Evolutionary conservation across 2,113 vertebrate species (phyloP).

Genomic region (Progne subis): DNA sequence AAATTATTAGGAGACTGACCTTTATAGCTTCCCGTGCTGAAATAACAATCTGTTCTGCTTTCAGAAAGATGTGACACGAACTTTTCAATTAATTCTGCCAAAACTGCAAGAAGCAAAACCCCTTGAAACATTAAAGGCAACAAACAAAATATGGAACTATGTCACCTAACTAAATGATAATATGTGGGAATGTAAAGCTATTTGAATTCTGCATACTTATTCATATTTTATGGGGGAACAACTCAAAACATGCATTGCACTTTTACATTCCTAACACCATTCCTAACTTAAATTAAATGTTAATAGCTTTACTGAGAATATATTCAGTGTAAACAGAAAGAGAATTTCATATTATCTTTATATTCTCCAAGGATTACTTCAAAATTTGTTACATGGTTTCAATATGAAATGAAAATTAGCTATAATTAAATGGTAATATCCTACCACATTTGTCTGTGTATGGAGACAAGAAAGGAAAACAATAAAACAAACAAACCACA

Average conservation of each 20-base stretch:
- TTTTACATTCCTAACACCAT: slow-evolving; percentile 54
- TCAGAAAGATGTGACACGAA: slow-evolving; percentile 81
- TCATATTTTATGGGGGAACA: neutral
- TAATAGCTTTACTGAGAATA: slow-evolving; percentile 65
- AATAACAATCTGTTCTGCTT: slow-evolving; percentile 78
- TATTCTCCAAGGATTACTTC: slow-evolving; percentile 53
- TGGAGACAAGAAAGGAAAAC: neutral
- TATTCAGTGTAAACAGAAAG: slow-evolving; percentile 44
- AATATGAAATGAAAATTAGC: slow-evolving; percentile 53
- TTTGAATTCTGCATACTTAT: slow-evolving; percentile 17
- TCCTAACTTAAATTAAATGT: slow-evolving; percentile 62
- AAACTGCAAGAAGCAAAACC: slow-evolving; percentile 75
- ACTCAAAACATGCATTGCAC: slow-evolving; percentile 8
- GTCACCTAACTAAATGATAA: neutral
- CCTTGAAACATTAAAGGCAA: slow-evolving; percentile 39
- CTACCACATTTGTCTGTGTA: neutral
- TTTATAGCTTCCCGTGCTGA: slow-evolving; percentile 76
- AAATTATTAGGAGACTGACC: slow-evolving; percentile 77
- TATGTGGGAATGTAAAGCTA: neutral
- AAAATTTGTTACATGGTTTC: slow-evolving; percentile 47
- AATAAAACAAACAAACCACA: neutral
- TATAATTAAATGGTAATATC: slow-evolving; percentile 39
- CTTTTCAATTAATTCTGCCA: slow-evolving; percentile 87
- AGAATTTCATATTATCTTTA: slow-evolving; percentile 43
- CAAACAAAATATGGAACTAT: neutral